Base-by-base conservation (phyloP, 2,888 invertebrate species). In the Hartigia nigra region DNA sequence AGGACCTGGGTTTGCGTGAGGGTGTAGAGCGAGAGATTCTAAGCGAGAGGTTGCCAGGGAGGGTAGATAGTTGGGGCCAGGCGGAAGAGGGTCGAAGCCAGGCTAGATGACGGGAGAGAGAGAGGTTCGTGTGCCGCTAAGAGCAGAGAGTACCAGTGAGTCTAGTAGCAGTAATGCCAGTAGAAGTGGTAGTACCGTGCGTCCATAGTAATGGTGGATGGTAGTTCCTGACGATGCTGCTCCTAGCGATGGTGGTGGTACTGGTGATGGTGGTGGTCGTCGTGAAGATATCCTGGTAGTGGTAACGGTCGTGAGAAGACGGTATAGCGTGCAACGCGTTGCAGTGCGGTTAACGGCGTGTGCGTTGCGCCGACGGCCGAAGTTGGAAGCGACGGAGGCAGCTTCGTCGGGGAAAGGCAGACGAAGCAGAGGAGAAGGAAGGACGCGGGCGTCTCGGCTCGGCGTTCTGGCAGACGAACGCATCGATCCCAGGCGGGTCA, bases 401-500 rank as follows among this genome's bases (percentile, higher is more conserved):
- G 85, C 84, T 55, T 55, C 55, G 55, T 55, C 79, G 78, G 81
- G 81, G 81, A 83, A 81, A 76, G 82, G 72, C 69, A 79, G 76
- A 80, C 77, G 81, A 80, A 74, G 37, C 76, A 77, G 79, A 82
- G 79, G 76, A 76, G 87, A 86, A 89, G 87, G 89, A 89, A 89
- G 89, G 89, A 90, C 89, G 88, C 88, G 88, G 89, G 89, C 90
- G 90, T 91, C 90, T 90, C 90, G 86, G 83, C 86, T 85, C 84
- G 88, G 88, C 87, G 90, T 90, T 90, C 90, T 90, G 91, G 91
- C 91, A 91, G 91, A 91, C 91, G 91, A 91, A 91, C 91, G 91
- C 91, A 91, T 91, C 91, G 91, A 91, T 91, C 91, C 91, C 91
- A 90, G 91, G 91, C 91, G 90, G 91, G 91, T 91, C 91, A 91